Percentiles rank a stretch among this genome's conserved stretches.
Conservation (phyloP, 1,140 invertebrate species). For the Camponotus vicinus region DNA sequence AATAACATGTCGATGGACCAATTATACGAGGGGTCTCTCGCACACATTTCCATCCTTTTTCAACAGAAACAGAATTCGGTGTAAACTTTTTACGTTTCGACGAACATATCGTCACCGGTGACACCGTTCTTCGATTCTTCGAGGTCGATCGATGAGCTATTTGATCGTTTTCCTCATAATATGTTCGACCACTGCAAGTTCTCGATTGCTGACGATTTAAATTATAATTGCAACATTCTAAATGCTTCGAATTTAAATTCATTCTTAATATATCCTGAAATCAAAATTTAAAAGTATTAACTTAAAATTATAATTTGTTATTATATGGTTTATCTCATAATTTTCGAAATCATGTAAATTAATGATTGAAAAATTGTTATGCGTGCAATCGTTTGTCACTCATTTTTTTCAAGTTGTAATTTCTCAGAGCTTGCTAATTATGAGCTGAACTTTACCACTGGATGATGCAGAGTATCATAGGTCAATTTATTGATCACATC, state of each 20-base stretch:
- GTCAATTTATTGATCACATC: conserved; percentile 82
- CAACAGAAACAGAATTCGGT: neutral
- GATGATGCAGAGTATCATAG: conserved; percentile 82
- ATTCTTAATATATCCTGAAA: conserved; percentile 60
- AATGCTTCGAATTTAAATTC: conserved; percentile 1
- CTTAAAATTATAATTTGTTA: neutral
- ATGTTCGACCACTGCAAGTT: neutral
- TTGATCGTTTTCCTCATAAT: neutral
- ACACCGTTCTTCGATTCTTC: neutral
- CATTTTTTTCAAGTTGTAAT: neutral
- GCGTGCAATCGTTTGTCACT: neutral
- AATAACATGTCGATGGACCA: neutral
- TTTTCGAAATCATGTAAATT: neutral
- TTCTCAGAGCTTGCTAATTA: neutral
- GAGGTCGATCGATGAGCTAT: neutral
- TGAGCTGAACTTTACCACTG: conserved; percentile 74
- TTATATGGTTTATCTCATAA: neutral
- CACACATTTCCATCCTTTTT: neutral
- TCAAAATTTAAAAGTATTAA: neutral
- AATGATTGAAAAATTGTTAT: neutral
- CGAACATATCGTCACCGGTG: neutral
- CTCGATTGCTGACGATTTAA: conserved; percentile 8
- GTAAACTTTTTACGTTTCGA: conserved; percentile 37
- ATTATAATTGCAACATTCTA: conserved; percentile 31
- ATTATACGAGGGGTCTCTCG: neutral